Base-by-base conservation (phyloP, 2,113 vertebrate genomes). In the Cranoglanis bouderius region DNA sequence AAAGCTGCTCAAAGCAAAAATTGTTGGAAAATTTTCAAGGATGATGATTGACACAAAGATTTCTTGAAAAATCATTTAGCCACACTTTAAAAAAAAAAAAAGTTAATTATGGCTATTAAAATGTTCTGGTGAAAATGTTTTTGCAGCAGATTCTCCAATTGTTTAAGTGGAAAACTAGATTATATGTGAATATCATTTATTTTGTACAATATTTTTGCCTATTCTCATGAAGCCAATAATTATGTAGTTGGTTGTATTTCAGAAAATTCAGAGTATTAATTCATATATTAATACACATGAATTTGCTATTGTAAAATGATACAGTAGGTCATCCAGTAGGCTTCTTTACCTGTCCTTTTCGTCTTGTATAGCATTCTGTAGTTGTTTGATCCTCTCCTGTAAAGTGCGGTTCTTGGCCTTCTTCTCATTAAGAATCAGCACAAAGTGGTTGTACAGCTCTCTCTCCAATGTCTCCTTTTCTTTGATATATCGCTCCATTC, bases 381-480 rank as follows among this genome's bases (percentile, higher is more conserved):
- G 92, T 88, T 94, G 88, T 2, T 86, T 93, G 92, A 97, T 35
- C 10, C 91, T 65, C 82, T 96, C 94, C 92, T 96, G 95, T 6
- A 99, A 93, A 85, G 77, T 96, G 89, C 97, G 96, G 92, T 98
- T 97, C 92, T 98, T 99, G 19, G 94, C 93, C 92, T 99, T 99
- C 95, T 99, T 99, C 93, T 98, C 97, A 88, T 99, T 99, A 70
- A 99, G 95, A 87, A 99, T 96, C 90, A 96, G 83, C 87, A 97
- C 82, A 92, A 99, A 99, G 0, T 96, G 94, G 77, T 95, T 94
- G 91, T 97, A 99, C 81, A 99, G 96, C 77, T 98, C 96, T 16
- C 91, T 88, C 90, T 99, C 98, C 87, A 99, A 87, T 10, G 93
- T 87, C 91, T 96, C 97, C 91, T 98, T 98, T 13, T 94, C 95